phyloP scores from a whole-genome alignment of 1,140 invertebrate genomes.

The Sarcophaga bullata region DNA sequence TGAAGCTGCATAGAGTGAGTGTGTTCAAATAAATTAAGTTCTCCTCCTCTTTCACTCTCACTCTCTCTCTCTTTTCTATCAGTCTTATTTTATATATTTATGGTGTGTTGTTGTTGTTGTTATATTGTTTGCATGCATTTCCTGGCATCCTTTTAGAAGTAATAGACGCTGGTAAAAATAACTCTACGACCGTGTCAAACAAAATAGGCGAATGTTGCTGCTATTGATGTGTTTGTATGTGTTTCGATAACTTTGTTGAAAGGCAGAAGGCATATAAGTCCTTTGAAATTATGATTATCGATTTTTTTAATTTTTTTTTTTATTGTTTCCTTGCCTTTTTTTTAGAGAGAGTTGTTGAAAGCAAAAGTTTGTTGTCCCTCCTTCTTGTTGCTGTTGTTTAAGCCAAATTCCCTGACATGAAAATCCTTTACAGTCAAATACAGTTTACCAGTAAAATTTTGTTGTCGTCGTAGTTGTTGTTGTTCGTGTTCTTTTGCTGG shows the following conservation, averaged over 20 bases:
- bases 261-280: not conserved
- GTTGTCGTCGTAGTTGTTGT: no score
- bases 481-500: no score
- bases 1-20: not conserved
- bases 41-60: no score
- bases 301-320: not conserved
- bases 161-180: not conserved
- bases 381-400: not conserved
- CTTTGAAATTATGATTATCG: slow-evolving; percentile 10
- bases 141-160: not conserved
- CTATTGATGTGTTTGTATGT: not conserved
- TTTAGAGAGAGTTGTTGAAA: not conserved
- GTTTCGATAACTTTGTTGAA: not conserved
- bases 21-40: not conserved
- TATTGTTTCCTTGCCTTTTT: not conserved
- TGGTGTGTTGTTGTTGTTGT: not conserved
- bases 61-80: not conserved
- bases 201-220: not conserved
- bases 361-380: not conserved
- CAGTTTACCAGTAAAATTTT: no score
- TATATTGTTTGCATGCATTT: not conserved
- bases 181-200: not conserved
- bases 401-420: no score
- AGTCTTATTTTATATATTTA: not conserved
- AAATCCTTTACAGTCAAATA: no score